Evolutionary conservation across 2,113 vertebrate genomes (phyloP).

Genomic region (Drymodes brunneopygia): DNA sequence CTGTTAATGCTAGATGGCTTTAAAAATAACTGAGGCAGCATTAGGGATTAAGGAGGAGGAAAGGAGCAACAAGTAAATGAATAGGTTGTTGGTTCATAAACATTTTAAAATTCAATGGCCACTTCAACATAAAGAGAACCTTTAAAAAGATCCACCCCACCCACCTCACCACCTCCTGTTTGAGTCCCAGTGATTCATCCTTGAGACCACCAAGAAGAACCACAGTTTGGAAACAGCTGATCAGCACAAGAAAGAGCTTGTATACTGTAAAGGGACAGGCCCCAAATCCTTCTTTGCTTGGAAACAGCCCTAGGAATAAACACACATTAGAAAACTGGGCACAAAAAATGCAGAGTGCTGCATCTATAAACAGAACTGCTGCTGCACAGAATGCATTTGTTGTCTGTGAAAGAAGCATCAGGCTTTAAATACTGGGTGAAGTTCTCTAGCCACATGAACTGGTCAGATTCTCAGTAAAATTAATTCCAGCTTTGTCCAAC

Average conservation of each 20-base stretch:
- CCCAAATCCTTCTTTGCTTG: neutral
- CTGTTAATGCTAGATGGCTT: neutral
- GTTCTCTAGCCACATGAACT: neutral
- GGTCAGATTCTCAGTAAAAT: neutral
- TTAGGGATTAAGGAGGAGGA: neutral
- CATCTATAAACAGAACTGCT: constrained; percentile 28
- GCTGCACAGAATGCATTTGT: constrained; percentile 26
- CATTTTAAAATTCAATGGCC: neutral
- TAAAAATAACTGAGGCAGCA: neutral
- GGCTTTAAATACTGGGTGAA: neutral
- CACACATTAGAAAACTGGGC: neutral
- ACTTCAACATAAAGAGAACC: neutral
- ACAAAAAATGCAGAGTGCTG: neutral
- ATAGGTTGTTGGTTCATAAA: neutral
- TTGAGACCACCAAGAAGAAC: constrained; percentile 4
- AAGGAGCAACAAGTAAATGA: neutral
- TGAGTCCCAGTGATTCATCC: neutral
- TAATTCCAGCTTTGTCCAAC: constrained; percentile 21
- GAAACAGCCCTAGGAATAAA: constrained; percentile 12
- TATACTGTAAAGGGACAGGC: neutral
- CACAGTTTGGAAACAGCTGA: neutral
- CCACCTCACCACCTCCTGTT: neutral
- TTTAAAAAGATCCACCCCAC: neutral
- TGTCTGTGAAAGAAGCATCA: neutral
- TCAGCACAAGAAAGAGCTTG: constrained; percentile 11